phyloP scores from a whole-genome alignment of 2,888 invertebrate species.

The Thecophora atra region DNA sequence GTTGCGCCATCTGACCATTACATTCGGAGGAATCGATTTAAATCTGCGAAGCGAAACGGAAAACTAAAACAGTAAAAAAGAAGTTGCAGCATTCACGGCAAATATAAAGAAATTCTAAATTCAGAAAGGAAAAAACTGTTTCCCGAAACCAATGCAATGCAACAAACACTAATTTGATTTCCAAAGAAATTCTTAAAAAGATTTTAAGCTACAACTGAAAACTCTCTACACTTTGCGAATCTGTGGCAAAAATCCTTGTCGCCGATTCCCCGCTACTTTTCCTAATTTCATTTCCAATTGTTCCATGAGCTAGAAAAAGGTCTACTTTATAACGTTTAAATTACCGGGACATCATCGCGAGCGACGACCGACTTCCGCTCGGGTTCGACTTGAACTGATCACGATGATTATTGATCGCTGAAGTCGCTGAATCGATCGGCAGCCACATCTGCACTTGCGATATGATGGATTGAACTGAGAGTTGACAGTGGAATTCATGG shows the following conservation, averaged over 20 bases:
- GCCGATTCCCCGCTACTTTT: constrained; percentile 57
- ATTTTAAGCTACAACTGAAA: too few species aligned
- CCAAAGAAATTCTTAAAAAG: too few species aligned
- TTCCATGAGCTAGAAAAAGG: neutral
- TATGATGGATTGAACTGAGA: too few species aligned
- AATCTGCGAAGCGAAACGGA: constrained; percentile 56
- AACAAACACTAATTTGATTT: too few species aligned
- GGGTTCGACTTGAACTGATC: constrained; percentile 54
- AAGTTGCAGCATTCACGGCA: too few species aligned
- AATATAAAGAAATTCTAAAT: too few species aligned
- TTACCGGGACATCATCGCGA: constrained; percentile 38
- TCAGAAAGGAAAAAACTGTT: too few species aligned
- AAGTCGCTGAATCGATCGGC: too few species aligned
- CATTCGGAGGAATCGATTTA: constrained; percentile 66
- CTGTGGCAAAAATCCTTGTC: constrained; percentile 61
- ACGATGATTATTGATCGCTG: constrained; percentile 37
- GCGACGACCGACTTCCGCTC: constrained; percentile 56
- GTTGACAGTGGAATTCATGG: constrained; percentile 7
- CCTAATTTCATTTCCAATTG: constrained; percentile 59
- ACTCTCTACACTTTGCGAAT: constrained; percentile 58
- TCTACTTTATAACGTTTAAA: constrained; percentile 6
- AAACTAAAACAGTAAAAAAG: neutral
- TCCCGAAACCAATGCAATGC: too few species aligned
- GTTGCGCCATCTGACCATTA: constrained; percentile 71
- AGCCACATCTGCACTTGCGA: too few species aligned